Evolutionary conservation across 2,888 invertebrate species (phyloP).

Genomic region (Schrankia costaestrigalis): DNA sequence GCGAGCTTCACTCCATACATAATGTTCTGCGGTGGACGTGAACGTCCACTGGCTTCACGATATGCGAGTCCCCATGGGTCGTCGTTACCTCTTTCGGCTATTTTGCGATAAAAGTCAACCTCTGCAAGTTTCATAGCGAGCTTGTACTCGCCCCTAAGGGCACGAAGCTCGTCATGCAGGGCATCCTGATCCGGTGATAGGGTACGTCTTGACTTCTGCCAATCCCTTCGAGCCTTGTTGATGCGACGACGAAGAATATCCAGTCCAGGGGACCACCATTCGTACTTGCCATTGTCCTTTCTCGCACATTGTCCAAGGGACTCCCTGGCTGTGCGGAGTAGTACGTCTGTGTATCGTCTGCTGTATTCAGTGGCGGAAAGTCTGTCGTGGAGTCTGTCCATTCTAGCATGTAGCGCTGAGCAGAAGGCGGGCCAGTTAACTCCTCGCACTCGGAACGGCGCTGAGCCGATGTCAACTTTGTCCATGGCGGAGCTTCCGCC

Average conservation of each 20-base stretch:
- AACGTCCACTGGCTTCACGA: slow-evolving; percentile 16
- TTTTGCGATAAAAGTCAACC: neutral
- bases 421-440: neutral
- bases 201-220: slow-evolving; percentile 2
- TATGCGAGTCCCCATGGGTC: slow-evolving; percentile 30
- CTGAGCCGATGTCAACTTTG: neutral
- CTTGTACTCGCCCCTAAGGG: slow-evolving; percentile 4
- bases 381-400: neutral
- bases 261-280: slow-evolving; percentile 10
- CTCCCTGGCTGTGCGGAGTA: neutral
- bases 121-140: slow-evolving; percentile 7
- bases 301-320: neutral
- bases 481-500: neutral
- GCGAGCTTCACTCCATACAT: slow-evolving; percentile 10
- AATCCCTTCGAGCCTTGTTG: slow-evolving; percentile 1
- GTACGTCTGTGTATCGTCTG: too few species aligned
- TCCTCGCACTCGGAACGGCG: slow-evolving; percentile 1
- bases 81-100: neutral
- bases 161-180: neutral
- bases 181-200: neutral
- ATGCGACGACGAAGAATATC: neutral
- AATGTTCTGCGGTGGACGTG: slow-evolving; percentile 17
- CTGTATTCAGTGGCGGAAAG: too few species aligned
- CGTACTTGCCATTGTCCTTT: slow-evolving; percentile 6
- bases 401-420: neutral